Percentiles rank a stretch among this genome's conserved stretches.
Evolutionary conservation across 2,888 invertebrate species (phyloP).

Genomic region (Liposcelis brunnea): DNA sequence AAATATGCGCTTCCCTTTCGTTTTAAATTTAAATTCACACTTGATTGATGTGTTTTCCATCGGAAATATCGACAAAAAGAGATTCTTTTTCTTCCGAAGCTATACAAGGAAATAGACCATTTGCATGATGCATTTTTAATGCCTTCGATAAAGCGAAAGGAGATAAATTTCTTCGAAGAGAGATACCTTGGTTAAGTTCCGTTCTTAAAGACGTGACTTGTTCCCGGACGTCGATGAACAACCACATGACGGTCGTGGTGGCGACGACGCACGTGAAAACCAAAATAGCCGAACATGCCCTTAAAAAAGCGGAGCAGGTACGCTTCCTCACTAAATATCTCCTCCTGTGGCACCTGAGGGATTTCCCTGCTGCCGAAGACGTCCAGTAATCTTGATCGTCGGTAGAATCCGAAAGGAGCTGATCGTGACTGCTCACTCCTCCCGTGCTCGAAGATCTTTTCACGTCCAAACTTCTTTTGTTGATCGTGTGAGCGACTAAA

Average conservation of each 20-base stretch:
- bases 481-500: slow-evolving; percentile 28
- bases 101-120: no score
- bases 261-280: slow-evolving; percentile 44
- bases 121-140: no score
- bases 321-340: slow-evolving; percentile 11
- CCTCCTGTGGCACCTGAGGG: slow-evolving; percentile 10
- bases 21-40: no score
- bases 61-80: no score
- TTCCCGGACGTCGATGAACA: slow-evolving; percentile 47
- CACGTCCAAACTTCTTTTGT: slow-evolving; percentile 13
- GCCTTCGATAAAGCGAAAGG: no score
- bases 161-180: no score
- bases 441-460: slow-evolving; percentile 13
- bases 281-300: slow-evolving; percentile 40
- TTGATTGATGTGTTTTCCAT: no score
- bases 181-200: slow-evolving; percentile 51
- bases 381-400: slow-evolving; percentile 33
- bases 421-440: slow-evolving; percentile 28
- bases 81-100: no score
- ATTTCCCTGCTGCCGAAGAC: slow-evolving; percentile 5
- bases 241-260: slow-evolving; percentile 46
- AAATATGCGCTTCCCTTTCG: no score
- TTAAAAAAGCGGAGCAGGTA: slow-evolving; percentile 25
- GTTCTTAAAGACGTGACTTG: slow-evolving; percentile 44
- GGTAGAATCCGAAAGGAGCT: slow-evolving; percentile 45